These are phyloP conservation scores for Spinus pinus DNA, from an alignment of 2,797 vertebrate species.

Conservation along the genomic window DNA sequence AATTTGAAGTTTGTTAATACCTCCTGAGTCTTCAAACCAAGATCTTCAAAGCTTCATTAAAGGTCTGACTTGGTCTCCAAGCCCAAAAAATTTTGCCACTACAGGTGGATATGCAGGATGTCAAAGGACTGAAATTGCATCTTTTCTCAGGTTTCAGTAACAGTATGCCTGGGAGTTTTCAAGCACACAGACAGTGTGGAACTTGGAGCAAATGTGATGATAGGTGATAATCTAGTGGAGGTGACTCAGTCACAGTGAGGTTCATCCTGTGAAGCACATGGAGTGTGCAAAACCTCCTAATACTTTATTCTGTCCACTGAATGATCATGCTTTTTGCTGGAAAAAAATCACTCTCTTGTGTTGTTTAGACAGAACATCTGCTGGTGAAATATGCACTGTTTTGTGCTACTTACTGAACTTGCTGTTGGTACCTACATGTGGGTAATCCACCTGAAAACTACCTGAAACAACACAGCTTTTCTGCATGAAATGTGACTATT, in stretches of 20 bases:
- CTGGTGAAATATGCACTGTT: background rate
- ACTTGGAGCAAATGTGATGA: background rate
- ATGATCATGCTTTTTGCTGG: background rate
- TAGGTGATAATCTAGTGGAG: background rate
- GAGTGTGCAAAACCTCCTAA: background rate
- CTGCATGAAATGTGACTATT: background rate
- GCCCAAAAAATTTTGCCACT: background rate
- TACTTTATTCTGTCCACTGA: background rate
- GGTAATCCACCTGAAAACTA: background rate
- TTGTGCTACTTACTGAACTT: background rate
- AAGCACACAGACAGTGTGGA: fast-evolving
- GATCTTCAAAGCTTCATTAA: background rate
- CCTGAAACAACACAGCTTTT: background rate
- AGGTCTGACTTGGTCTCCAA: background rate
- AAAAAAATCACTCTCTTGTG: background rate
- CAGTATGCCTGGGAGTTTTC: background rate
- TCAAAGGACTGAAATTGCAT: background rate
- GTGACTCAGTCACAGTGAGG: background rate
- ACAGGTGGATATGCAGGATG: background rate
- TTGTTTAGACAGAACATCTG: background rate
- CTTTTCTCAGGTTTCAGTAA: background rate
- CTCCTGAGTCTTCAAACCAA: background rate
- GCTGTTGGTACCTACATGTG: background rate
- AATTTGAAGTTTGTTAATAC: background rate
- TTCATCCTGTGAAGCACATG: background rate